phyloP scores from a whole-genome alignment of 2,113 vertebrate species.

The Poeciliopsis occidentalis region DNA sequence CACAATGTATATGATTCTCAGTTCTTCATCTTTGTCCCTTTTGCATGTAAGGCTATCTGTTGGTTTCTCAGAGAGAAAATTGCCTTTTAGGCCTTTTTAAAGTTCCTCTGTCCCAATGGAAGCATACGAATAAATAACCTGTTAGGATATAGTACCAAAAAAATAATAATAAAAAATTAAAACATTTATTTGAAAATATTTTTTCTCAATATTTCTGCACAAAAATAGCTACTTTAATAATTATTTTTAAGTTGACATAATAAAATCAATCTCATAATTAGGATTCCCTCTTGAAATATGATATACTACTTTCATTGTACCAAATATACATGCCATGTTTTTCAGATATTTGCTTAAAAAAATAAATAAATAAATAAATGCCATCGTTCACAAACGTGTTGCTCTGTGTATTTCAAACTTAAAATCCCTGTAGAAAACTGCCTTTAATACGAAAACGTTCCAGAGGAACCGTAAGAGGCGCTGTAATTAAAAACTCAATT shows the following conservation, averaged over 20 bases:
- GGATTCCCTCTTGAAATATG: too few relatives aligned
- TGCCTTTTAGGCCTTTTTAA: slow-evolving; percentile 6
- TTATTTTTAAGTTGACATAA: not conserved
- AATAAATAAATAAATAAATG: too few relatives aligned
- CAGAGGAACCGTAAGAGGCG: too few relatives aligned
- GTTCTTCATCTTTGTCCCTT: not conserved
- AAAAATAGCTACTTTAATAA: not conserved
- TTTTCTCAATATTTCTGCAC: not conserved
- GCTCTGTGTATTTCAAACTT: too few relatives aligned
- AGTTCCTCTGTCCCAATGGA: not conserved
- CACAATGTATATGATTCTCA: not conserved
- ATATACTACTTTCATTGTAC: too few relatives aligned
- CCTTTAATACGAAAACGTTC: too few relatives aligned
- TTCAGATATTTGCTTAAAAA: too few relatives aligned
- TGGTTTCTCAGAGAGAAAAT: not conserved
- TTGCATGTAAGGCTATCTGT: not conserved
- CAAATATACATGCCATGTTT: too few relatives aligned
- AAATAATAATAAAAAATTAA: not conserved
- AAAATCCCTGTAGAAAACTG: too few relatives aligned
- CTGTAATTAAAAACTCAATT: slow-evolving; percentile 28
- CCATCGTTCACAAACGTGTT: too few relatives aligned
- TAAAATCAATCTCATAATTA: too few relatives aligned
- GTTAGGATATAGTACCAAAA: too few relatives aligned
- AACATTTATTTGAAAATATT: not conserved
- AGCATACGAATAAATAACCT: not conserved